A percentile compares a stretch with the other conserved stretches of the same genome.
phyloP scores from a whole-genome alignment of 2,113 vertebrate species.

The Hypocryptadius cinnamomeus region DNA sequence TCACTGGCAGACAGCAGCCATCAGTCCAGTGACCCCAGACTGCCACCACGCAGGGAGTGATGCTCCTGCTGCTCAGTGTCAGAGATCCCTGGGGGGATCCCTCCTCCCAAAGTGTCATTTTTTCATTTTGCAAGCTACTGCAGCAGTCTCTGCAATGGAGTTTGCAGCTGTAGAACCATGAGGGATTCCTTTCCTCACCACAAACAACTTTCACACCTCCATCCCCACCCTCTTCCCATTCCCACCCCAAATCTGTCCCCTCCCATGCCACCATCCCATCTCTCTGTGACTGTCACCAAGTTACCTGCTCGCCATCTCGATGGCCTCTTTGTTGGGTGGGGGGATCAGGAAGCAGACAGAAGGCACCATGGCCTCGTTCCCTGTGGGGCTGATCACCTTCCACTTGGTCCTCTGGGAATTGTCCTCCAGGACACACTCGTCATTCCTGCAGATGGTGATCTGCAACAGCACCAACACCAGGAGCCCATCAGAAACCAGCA shows the following conservation, averaged over 20 bases:
- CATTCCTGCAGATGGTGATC: conserved; percentile 91
- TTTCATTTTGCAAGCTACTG: not conserved
- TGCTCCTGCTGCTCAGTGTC: not conserved
- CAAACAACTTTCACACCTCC: not conserved
- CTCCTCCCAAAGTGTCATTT: not conserved
- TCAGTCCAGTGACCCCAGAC: not conserved
- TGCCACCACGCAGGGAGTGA: fast-evolving
- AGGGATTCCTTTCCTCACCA: not conserved
- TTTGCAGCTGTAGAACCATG: not conserved
- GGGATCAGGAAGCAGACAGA: conserved; percentile 94
- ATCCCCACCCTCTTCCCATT: not conserved
- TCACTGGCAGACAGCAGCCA: not conserved
- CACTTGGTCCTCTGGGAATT: conserved; percentile 96
- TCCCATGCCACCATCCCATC: not conserved
- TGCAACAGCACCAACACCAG: conserved; percentile 15
- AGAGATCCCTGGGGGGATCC: not conserved
- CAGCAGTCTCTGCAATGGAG: not conserved
- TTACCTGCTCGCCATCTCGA: conserved; percentile 88
- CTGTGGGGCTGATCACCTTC: conserved; percentile 96
- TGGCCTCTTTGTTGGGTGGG: conserved; percentile 89
- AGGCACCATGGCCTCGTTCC: conserved; percentile 97
- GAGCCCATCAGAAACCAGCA: not conserved
- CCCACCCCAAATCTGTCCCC: not conserved
- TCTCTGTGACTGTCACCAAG: not conserved
- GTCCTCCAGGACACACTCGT: conserved; percentile 96